Evolutionary conservation across 2,888 invertebrate species (phyloP), one percentile per base, ranked within the genome.

Genomic region (Dendrolimus pini): DNA sequence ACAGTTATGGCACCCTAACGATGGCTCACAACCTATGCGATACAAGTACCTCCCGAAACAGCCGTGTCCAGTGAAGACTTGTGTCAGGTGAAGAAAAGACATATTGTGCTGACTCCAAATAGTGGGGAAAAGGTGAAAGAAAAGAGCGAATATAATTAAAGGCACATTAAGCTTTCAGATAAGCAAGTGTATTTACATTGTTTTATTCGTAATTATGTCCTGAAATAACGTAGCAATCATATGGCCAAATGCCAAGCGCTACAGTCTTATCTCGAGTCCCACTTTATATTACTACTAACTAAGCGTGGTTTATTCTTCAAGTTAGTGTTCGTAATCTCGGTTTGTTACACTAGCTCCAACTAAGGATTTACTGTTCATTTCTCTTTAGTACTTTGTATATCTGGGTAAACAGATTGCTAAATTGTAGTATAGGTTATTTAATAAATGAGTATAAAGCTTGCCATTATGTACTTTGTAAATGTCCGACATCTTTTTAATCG

Each of bases 181-280:
- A 47, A 47, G 8, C 47, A 47, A 47, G 47, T 47, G 47, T 10
- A 47, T 47, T 47, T 10, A 47, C 9, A 47, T 47, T 12, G 47
- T 47, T 47, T 47, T 30, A 2, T 47, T 10, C 2, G 12, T 47
- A 47, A 47, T 47, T 47, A 47, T 47, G 47, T 47, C 12, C 47
- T 47, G 9, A 47, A 47, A 47, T 47, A 47, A 47, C 47, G 0
- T 47, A 47, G 47, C 12, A 47, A 47, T 12, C 47, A 47, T 47
- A 47, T 68, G 67, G 69, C 65, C 58, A 56, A 60, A 56, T 66
- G 70, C 72, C 68, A 66, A 65, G 55, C 59, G 61, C 61, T 61
- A 60, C 66, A 67, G 65, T 62, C 71, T 72, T 72, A 71, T 72
- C 70, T 70, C 64, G 61, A 65, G 60, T 63, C 62, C 58, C 58